Base-by-base conservation (phyloP, 2,113 vertebrate genomes). In the Rhodinocichla rosea region DNA sequence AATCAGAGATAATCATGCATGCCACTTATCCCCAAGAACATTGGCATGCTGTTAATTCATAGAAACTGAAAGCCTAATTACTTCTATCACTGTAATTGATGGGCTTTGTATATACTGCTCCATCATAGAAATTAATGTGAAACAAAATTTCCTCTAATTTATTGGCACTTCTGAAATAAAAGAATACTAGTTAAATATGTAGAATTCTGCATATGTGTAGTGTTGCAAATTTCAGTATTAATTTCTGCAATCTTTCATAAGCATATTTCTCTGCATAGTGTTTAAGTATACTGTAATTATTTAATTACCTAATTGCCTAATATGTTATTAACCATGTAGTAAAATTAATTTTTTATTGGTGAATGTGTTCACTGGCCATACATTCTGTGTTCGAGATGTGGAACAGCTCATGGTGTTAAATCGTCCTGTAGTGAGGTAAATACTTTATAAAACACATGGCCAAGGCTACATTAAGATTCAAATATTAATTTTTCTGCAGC, bases 41-140 rank as follows among this genome's bases (percentile, higher is more conserved):
- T 63, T 63, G 94, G 93, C 57, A 15, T 53, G 87, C 95, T 95
- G 67, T 91, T 96, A 97, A 97, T 97, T 96, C 94, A 92, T 90
- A 35, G 84, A 59, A 96, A 92, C 80, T 27, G 47, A 97, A 97
- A 94, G 22, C 70, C 83, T 97, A 96, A 97, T 97, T 97, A 96
- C 64, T 94, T 90, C 95, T 94, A 90, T 88, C 18, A 55, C 65
- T 94, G 94, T 95, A 97, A 97, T 85, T 94, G 73, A 96, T 97
- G 85, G 60, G 68, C 26, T 95, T 95, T 52, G 73, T 87, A 53
- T 60, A 65, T 93, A 60, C 86, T 85, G 39, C 40, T 96, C 91
- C 83, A 83, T 87, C 71, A 94, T 44, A 87, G n/a, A 85, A 97
- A 96, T 87, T 96, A 75, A 91, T 56, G 63, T 15, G 73, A 96